Conservation (phyloP, 2,888 invertebrate species). For the Ctena decussata region DNA sequence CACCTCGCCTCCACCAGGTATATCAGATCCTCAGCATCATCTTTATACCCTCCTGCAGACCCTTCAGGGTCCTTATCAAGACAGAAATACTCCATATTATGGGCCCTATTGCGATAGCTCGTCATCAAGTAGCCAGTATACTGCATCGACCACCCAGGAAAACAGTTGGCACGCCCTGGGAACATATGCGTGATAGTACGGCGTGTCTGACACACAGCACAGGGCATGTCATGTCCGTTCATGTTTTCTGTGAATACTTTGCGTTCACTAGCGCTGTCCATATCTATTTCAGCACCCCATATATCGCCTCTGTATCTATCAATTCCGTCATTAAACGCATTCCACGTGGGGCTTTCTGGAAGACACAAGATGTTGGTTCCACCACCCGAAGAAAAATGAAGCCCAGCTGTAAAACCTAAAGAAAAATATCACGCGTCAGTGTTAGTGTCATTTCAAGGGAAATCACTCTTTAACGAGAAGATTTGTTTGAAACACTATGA, state of each 20-base stretch:
- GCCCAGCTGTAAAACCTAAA: background rate
- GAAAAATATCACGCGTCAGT: too few species aligned
- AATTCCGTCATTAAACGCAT: background rate
- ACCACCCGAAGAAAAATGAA: background rate
- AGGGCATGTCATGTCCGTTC: background rate
- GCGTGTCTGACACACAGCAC: background rate
- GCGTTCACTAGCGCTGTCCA: background rate
- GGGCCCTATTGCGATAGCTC: background rate
- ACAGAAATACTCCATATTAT: constrained; percentile 28
- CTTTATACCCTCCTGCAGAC: constrained; percentile 16
- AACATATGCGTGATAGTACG: background rate
- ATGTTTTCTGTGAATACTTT: background rate
- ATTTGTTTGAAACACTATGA: too few species aligned
- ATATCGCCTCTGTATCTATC: background rate
- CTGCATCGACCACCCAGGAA: background rate
- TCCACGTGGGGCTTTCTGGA: background rate
- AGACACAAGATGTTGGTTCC: background rate
- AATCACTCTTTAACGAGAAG: too few species aligned
- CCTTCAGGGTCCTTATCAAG: constrained; percentile 54
- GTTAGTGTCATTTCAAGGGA: too few species aligned
- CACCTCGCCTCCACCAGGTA: constrained; percentile 50
- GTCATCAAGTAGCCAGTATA: background rate
- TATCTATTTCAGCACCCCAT: background rate
- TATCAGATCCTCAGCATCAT: constrained; percentile 37
- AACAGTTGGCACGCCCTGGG: background rate